Base-by-base conservation (phyloP, 1,140 invertebrate genomes). In the Drosophila grimshawi region DNA sequence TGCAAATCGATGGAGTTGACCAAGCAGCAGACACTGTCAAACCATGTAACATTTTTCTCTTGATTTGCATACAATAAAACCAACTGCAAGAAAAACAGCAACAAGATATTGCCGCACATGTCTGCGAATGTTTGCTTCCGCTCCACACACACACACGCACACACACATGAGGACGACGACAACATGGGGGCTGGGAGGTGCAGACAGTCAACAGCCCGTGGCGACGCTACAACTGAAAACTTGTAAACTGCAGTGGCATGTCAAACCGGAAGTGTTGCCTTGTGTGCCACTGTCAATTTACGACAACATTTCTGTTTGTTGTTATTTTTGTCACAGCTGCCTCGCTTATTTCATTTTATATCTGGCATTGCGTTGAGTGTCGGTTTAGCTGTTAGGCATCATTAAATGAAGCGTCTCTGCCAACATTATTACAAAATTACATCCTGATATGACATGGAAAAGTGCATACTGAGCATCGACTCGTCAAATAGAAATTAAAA, bases 261-360 rank as follows among this genome's bases (percentile, higher is more conserved):
- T 68, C 57, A 69, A 37, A 69, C 83, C 83, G 82, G 82, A 86
- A 88, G 73, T 86, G 82, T 77, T 80, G 75, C 75, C 75, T 60
- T 73, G 78, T 73, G 78, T 76, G 78, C 81, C 75, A 60, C 51
- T 74, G 65, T 81, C 66, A 65, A 78, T 81, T 86, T 86, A 80
- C 68, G 37, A 70, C 67, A 70, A 59, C 71, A 61, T 73, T 56
- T 73, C 53, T 29, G 10, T 11, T 33, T 43, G 48, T 35, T 39
- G n/a, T 43, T 52, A 3, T 2, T 39, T 10, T 49, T 11, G 33
- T n/a, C 32, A 10, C 32, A 43, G 70, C 52, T 74, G 64, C 63
- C 79, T 69, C 57, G 71, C 57, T 74, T 74, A 27, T 35, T 57
- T 74, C 65, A 62, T 57, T 69, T 71, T 60, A 45, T 73, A 76